Conservation (phyloP, 2,797 vertebrate species). For the Perodicticus potto region DNA sequence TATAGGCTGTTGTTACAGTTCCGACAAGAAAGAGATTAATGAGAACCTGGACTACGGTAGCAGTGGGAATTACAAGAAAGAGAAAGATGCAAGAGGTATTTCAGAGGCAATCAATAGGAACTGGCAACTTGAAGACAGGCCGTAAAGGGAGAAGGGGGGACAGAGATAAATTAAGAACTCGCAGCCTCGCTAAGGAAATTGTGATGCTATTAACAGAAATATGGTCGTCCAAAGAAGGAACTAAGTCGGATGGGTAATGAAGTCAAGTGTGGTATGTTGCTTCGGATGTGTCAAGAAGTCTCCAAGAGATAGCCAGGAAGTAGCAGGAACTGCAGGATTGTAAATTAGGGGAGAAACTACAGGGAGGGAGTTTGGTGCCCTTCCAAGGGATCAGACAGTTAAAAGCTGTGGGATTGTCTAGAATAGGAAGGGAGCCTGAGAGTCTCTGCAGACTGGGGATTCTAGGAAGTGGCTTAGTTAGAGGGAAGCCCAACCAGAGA, state of each 20-base stretch:
- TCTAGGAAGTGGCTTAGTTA: neutral
- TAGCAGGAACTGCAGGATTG: neutral
- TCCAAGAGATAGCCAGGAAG: neutral
- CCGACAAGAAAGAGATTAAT: constrained; percentile 71
- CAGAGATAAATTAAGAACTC: constrained; percentile 24
- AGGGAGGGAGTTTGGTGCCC: neutral
- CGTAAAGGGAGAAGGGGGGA: constrained; percentile 24
- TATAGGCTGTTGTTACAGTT: neutral
- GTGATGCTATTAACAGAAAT: neutral
- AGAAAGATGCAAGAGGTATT: constrained; percentile 62
- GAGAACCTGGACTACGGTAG: constrained; percentile 16
- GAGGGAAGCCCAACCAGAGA: neutral
- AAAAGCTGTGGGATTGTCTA: neutral
- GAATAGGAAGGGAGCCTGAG: neutral
- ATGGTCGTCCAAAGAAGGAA: neutral
- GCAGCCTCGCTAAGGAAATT: neutral
- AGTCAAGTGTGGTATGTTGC: neutral
- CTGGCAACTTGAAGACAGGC: constrained; percentile 30
- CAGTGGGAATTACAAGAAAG: constrained; percentile 63
- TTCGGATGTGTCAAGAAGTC: constrained; percentile 11
- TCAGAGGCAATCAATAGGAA: constrained; percentile 66
- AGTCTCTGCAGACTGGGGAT: neutral
- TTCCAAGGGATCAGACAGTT: neutral
- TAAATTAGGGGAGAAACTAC: neutral
- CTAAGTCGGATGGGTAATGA: neutral